Evolutionary conservation across 2,113 vertebrate species (phyloP).

Genomic region (Sminthopsis crassicaudata): DNA sequence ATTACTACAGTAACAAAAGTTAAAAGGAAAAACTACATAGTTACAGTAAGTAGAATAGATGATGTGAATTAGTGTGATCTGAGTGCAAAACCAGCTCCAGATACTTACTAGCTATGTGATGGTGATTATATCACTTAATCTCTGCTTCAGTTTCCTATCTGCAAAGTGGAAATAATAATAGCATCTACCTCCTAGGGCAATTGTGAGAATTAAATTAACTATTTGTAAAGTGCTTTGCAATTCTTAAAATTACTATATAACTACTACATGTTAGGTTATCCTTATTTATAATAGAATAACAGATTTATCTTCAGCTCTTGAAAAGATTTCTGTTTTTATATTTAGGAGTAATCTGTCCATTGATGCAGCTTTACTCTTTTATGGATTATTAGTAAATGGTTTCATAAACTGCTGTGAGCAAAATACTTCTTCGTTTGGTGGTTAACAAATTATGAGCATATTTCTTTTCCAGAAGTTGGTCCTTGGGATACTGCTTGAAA

Average conservation of each 20-base stretch:
- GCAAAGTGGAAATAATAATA: not conserved
- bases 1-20: not conserved
- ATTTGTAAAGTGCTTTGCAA: not conserved
- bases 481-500: not conserved
- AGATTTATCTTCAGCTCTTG: not conserved
- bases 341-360: not conserved
- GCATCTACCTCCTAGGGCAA: not conserved
- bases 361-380: not conserved
- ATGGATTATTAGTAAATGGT: not conserved
- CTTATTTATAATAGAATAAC: not conserved
- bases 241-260: not conserved
- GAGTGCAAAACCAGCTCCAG: not conserved
- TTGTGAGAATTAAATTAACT: not conserved
- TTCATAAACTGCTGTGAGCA: not conserved
- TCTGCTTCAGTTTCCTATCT: not conserved
- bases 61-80: not conserved
- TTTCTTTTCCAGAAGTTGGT: not conserved
- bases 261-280: too few relatives aligned
- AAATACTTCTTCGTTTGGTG: not conserved
- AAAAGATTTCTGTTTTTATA: not conserved
- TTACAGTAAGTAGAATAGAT: not conserved
- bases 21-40: not conserved
- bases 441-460: not conserved
- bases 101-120: not conserved
- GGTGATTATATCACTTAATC: not conserved